These are phyloP conservation scores for Drosophila lacertosa DNA, from an alignment of 1,140 invertebrate genomes.

Conservation along the genomic window DNA sequence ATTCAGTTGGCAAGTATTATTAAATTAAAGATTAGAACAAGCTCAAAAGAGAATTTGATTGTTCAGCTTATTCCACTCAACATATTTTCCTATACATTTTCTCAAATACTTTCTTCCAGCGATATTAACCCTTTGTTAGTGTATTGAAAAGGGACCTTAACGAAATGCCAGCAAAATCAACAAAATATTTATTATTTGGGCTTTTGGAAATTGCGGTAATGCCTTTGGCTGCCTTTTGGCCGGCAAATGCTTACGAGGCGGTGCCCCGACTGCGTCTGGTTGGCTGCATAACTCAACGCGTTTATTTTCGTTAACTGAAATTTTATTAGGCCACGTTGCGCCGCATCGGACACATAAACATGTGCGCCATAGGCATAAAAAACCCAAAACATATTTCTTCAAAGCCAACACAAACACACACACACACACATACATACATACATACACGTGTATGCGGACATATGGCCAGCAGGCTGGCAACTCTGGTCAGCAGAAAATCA, in stretches of 20 bases:
- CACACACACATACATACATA: neutral
- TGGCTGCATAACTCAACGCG: conserved; percentile 46
- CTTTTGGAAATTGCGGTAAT: conserved; percentile 14
- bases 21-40: too few species aligned
- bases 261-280: neutral
- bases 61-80: too few species aligned
- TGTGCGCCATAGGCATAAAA: conserved; percentile 50
- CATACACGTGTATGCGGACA: too few species aligned
- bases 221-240: conserved; percentile 15
- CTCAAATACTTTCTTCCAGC: neutral
- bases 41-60: too few species aligned
- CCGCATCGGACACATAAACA: conserved; percentile 54
- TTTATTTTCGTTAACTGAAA: conserved; percentile 63
- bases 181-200: conserved; percentile 69
- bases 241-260: neutral
- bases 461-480: conserved; percentile 4
- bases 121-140: conserved; percentile 8
- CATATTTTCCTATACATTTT: too few species aligned
- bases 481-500: conserved; percentile 53
- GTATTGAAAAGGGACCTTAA: conserved; percentile 6
- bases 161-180: conserved; percentile 39
- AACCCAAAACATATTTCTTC: conserved; percentile 37
- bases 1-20: too few species aligned
- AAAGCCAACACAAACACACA: conserved; percentile 16
- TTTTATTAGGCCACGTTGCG: conserved; percentile 69